Evolutionary conservation across 2,888 invertebrate genomes (phyloP).

Genomic region (Conistra vaccinii): DNA sequence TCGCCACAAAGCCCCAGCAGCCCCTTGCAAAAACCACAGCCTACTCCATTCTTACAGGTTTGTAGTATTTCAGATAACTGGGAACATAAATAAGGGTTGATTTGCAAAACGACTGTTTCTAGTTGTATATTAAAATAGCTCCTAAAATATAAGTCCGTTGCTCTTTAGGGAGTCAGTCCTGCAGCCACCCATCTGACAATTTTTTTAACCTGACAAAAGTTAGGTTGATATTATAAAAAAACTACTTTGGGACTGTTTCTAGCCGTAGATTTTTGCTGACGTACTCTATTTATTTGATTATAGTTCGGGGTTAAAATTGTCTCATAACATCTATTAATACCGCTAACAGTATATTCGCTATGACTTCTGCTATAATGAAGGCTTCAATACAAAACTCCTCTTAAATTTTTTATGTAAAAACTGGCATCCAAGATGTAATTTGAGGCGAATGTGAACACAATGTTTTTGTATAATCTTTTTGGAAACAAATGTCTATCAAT

Average conservation of each 20-base stretch:
- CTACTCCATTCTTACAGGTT: slow-evolving; percentile 86
- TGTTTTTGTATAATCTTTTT: not conserved
- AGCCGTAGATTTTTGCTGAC: not conserved
- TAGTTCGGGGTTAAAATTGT: not conserved
- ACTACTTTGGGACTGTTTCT: not conserved
- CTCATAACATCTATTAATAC: slow-evolving; percentile 4
- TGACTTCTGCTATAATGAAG: not conserved
- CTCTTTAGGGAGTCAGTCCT: not conserved
- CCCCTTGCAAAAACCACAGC: slow-evolving; percentile 88
- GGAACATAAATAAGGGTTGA: too few relatives aligned
- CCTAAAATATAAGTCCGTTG: too few relatives aligned
- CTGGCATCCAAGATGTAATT: not conserved
- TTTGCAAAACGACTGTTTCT: too few relatives aligned
- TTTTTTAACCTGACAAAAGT: not conserved
- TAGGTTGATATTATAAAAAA: not conserved
- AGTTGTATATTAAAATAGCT: too few relatives aligned
- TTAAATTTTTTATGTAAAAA: not conserved
- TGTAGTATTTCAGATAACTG: not conserved
- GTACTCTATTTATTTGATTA: not conserved
- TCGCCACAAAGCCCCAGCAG: slow-evolving; percentile 92
- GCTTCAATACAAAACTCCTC: not conserved
- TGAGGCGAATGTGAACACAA: not conserved
- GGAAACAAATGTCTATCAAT: too few relatives aligned
- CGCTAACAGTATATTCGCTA: not conserved
- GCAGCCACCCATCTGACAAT: not conserved